Conservation (phyloP, 2,888 invertebrate genomes). For the Dryococelus australis region DNA sequence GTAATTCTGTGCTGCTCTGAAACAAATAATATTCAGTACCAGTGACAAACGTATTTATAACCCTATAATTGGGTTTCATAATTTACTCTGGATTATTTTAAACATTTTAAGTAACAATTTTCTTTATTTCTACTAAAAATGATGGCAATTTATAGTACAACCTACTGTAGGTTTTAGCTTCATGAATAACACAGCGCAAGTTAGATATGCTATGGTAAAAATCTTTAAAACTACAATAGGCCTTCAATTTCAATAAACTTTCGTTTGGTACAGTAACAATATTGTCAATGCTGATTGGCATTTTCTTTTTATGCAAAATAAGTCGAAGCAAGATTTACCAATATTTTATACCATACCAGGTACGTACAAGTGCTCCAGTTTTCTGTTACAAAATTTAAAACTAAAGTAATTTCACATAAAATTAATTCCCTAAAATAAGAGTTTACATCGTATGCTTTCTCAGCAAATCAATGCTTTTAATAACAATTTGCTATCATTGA, state of each 20-base stretch:
- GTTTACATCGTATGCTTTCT: neutral
- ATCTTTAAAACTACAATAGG: slow-evolving; percentile 43
- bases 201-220: slow-evolving; percentile 42
- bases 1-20: slow-evolving; percentile 12
- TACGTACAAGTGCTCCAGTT: slow-evolving; percentile 11
- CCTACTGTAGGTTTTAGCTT: neutral
- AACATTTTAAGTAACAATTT: slow-evolving; percentile 12
- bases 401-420: neutral
- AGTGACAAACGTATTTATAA: neutral
- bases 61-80: neutral
- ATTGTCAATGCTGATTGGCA: slow-evolving; percentile 45
- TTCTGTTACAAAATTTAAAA: neutral
- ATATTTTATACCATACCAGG: neutral
- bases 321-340: slow-evolving; percentile 38
- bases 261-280: slow-evolving; percentile 43
- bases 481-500: neutral
- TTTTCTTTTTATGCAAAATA: slow-evolving; percentile 37
- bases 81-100: slow-evolving; percentile 1
- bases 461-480: neutral
- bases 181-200: slow-evolving; percentile 16
- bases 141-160: neutral
- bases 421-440: neutral
- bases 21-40: neutral
- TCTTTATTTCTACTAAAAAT: neutral
- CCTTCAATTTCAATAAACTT: slow-evolving; percentile 44